Evolutionary conservation across 1,140 invertebrate species (phyloP).

Genomic region (Leguminivora glycinivorella): DNA sequence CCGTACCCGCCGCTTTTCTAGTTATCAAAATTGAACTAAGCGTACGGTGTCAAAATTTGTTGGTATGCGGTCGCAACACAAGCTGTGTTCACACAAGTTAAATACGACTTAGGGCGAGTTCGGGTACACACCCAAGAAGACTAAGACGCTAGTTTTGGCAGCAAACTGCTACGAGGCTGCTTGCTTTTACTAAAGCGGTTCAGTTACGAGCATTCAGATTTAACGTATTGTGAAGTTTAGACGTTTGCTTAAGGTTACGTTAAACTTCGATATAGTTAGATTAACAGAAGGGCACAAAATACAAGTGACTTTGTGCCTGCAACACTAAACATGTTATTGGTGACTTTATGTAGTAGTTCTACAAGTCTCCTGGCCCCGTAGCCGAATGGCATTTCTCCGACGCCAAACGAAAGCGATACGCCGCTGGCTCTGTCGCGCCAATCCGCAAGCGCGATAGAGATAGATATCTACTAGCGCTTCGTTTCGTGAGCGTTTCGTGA

Average conservation of each 20-base stretch:
- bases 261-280: background rate
- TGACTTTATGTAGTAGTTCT: no score
- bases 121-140: slow-evolving; percentile 61
- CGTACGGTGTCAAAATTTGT: slow-evolving; percentile 72
- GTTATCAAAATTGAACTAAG: slow-evolving; percentile 53
- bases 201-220: slow-evolving; percentile 15
- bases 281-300: background rate
- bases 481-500: no score
- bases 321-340: no score
- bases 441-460: no score
- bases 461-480: no score
- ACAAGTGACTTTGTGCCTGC: background rate
- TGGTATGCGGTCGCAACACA: slow-evolving; percentile 68
- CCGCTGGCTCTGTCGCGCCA: no score
- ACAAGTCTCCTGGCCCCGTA: no score
- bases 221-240: slow-evolving; percentile 19
- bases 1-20: slow-evolving; percentile 36
- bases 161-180: slow-evolving; percentile 40
- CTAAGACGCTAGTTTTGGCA: slow-evolving; percentile 65
- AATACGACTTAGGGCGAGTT: slow-evolving; percentile 73
- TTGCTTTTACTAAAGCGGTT: slow-evolving; percentile 3
- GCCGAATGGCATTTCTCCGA: no score
- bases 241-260: background rate
- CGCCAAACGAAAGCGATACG: no score
- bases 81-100: slow-evolving; percentile 70